Percentiles rank a stretch among this genome's conserved stretches.
Evolutionary conservation across 2,888 invertebrate species (phyloP).

Genomic region (Troilus luridus): DNA sequence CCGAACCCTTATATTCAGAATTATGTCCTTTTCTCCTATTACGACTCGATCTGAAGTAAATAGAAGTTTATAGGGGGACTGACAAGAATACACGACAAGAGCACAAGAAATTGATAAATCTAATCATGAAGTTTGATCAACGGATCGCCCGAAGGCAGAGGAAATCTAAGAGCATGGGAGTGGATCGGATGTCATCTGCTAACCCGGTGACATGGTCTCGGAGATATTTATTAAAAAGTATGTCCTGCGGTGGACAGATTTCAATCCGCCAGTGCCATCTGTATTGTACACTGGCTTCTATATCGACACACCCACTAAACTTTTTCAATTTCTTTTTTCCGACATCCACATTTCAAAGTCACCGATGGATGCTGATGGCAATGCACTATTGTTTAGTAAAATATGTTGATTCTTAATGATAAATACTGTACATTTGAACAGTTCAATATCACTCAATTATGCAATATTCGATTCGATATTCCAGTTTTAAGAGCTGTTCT

Average conservation of each 20-base stretch:
- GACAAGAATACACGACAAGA: not conserved
- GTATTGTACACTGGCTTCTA: conserved; percentile 20
- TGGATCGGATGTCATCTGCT: not conserved
- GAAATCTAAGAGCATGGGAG: not conserved
- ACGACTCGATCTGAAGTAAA: not conserved
- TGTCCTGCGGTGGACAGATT: not conserved
- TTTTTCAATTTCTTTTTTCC: conserved; percentile 31
- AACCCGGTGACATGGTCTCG: not conserved
- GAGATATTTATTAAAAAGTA: conserved; percentile 32
- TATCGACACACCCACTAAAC: conserved; percentile 11
- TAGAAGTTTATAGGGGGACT: not conserved
- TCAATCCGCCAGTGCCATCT: conserved; percentile 15
- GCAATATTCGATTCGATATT: too few relatives aligned
- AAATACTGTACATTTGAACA: too few relatives aligned
- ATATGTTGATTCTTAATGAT: too few relatives aligned
- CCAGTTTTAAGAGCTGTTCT: too few relatives aligned
- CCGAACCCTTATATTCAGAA: not conserved
- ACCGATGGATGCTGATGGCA: not conserved
- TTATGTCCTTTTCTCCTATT: not conserved
- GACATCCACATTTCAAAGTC: not conserved
- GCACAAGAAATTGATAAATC: not conserved
- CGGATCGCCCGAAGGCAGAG: not conserved
- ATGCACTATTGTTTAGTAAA: not conserved
- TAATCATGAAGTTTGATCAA: not conserved
- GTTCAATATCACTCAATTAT: too few relatives aligned